These are phyloP conservation scores for Hyposoter didymator DNA, from an alignment of 2,888 invertebrate genomes.

Conservation along the genomic window DNA sequence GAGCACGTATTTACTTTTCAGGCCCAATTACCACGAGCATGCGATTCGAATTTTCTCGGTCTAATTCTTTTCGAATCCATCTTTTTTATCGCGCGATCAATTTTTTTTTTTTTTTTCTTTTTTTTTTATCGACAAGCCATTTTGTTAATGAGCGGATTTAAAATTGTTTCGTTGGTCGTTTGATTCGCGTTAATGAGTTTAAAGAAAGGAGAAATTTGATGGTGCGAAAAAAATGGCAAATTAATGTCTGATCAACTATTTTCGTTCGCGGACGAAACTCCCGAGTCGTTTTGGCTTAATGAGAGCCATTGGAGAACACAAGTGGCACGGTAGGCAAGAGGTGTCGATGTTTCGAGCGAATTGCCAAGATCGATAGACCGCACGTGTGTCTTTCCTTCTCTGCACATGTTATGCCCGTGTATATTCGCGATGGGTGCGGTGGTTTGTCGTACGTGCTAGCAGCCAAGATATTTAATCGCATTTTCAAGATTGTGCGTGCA, in stretches of 20 bases:
- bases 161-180: not conserved
- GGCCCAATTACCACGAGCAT: slow-evolving; percentile 58
- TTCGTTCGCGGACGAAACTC: not conserved
- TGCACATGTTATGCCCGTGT: not conserved
- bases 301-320: slow-evolving; percentile 10
- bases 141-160: not conserved
- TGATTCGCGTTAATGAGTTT: not conserved
- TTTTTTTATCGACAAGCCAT: not conserved
- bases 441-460: slow-evolving; percentile 51
- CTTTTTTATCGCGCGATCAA: not conserved
- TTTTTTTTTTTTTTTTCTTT: not conserved
- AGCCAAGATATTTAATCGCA: slow-evolving; percentile 64
- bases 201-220: not conserved
- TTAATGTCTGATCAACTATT: not conserved
- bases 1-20: slow-evolving; percentile 58
- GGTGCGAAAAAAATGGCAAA: not conserved
- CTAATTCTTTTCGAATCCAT: not conserved
- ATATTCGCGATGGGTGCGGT: slow-evolving; percentile 39
- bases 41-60: slow-evolving; percentile 26
- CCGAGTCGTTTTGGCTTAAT: slow-evolving; percentile 30
- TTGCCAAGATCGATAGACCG: slow-evolving; percentile 61
- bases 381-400: slow-evolving; percentile 32
- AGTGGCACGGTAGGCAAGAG: slow-evolving; percentile 33
- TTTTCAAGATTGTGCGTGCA: slow-evolving; percentile 57
- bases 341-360: slow-evolving; percentile 65